Conservation (phyloP, 2,888 invertebrate species). For the Sacculina carcini region DNA sequence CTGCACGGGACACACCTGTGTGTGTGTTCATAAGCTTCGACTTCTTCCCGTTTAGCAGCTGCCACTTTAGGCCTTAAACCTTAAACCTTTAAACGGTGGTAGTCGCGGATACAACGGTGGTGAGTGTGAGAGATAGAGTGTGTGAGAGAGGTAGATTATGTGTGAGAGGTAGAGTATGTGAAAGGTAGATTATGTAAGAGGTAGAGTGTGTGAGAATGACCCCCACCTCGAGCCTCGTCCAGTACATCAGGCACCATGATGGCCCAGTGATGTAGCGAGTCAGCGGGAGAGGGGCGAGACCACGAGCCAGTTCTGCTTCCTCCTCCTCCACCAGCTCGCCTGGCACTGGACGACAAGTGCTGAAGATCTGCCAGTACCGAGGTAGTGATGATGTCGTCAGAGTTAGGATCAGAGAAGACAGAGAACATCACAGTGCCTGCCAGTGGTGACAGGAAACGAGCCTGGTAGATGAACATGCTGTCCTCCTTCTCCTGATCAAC, state of each 20-base stretch:
- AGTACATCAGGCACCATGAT: constrained; percentile 68
- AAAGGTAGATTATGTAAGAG: background rate
- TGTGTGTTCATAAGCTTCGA: too few species aligned
- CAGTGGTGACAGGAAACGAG: constrained; percentile 25
- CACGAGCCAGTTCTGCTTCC: too few species aligned
- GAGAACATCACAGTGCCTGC: constrained; percentile 49
- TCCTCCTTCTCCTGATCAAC: constrained; percentile 7
- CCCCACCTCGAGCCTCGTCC: constrained; percentile 33
- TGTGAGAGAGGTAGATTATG: background rate
- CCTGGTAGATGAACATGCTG: constrained; percentile 11
- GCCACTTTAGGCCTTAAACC: too few species aligned
- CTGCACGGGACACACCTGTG: too few species aligned
- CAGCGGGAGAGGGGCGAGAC: constrained; percentile 20
- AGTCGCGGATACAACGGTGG: background rate
- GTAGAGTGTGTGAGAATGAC: too few species aligned
- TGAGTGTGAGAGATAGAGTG: background rate
- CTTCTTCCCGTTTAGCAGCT: too few species aligned
- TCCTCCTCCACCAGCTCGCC: too few species aligned
- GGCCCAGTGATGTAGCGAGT: constrained; percentile 60
- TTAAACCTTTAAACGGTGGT: background rate
- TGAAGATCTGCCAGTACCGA: constrained; percentile 7
- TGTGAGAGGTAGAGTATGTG: background rate
- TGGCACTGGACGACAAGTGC: too few species aligned
- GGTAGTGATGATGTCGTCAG: constrained; percentile 24
- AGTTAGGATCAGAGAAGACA: too few species aligned